Base-by-base conservation (phyloP, 2,888 invertebrate species). In the Ochropleura plecta region DNA sequence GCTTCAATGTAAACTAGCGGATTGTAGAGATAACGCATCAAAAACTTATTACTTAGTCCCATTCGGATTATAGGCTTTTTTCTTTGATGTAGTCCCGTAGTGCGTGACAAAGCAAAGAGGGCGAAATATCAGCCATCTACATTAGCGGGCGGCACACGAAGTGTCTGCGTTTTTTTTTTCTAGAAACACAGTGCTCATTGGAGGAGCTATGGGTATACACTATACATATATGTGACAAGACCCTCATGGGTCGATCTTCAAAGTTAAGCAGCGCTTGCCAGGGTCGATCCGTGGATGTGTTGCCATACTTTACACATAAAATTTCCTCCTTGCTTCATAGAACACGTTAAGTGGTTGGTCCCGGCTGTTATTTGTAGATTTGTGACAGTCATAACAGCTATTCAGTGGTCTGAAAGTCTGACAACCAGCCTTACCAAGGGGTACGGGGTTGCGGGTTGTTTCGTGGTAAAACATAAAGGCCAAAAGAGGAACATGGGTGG, bases 11-110 rank as follows among this genome's bases (percentile, higher is more conserved):
- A 86, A 88, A 88, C 84, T 86, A 85, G 79, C 71, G 82, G 84
- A 85, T 88, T 83, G 83, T 46, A 71, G 53, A 87, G 89, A 91
- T 90, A 90, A 89, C 88, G 85, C 88, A 88, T 90, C 88, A 88
- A 88, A 88, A 91, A 91, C 91, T 91, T 91, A 91, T 92, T 92
- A 91, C 92, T 92, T 91, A 90, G 89, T 86, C 85, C 84, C 84
- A 85, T 87, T 88, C 85, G 88, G 90, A 92, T 91, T 90, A 90
- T 88, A 75, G 87, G 83, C 81, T 86, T 84, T 85, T 86, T 88
- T 84, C 89, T 91, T 92, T 92, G 92, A 92, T 92, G 91, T 91
- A 79, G 85, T 76, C 87, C 86, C 85, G 63, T 82, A 81, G 85
- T 82, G 88, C 88, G 89, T 88, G 88, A 90, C 88, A 88, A 87